A percentile compares a stretch with the other conserved stretches of the same genome.
Conservation (phyloP, 2,888 invertebrate genomes). For the Erebia aethiops region DNA sequence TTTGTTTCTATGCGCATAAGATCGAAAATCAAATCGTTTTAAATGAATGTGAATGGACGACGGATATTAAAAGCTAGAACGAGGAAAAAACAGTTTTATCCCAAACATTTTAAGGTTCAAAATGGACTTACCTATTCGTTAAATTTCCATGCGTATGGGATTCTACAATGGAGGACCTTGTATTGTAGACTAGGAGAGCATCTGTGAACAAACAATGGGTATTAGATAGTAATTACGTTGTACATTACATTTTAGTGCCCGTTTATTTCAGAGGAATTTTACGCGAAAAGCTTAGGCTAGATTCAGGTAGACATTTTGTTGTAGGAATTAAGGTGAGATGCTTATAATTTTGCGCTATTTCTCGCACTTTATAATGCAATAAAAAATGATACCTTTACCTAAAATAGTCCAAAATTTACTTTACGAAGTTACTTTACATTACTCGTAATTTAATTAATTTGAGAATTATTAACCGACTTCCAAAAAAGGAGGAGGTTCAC, state of each 20-base stretch:
- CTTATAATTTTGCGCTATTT: too few relatives aligned
- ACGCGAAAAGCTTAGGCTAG: constrained; percentile 7
- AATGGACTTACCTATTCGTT: constrained; percentile 53
- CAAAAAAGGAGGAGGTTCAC: too few relatives aligned
- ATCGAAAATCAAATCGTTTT: constrained; percentile 15
- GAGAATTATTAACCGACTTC: too few relatives aligned
- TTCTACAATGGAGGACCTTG: constrained; percentile 56
- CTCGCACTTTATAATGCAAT: too few relatives aligned
- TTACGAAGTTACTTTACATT: too few relatives aligned
- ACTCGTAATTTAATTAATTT: too few relatives aligned
- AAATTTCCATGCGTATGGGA: constrained; percentile 46
- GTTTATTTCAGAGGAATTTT: constrained; percentile 26
- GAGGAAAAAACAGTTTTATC: constrained; percentile 38
- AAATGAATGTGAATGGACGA: constrained; percentile 24
- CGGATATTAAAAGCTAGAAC: constrained; percentile 8
- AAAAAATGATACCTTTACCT: too few relatives aligned
- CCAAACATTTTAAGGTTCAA: constrained; percentile 41
- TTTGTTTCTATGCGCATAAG: neutral
- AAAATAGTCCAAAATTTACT: too few relatives aligned
- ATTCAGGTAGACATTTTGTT: neutral
- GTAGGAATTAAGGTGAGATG: neutral
- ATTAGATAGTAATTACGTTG: constrained; percentile 40
- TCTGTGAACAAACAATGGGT: constrained; percentile 63
- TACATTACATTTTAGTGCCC: constrained; percentile 32
- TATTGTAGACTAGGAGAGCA: constrained; percentile 60